Evolutionary conservation across 2,888 invertebrate genomes (phyloP), one percentile per base, ranked within the genome.

Genomic region (Mimachlamys varia): DNA sequence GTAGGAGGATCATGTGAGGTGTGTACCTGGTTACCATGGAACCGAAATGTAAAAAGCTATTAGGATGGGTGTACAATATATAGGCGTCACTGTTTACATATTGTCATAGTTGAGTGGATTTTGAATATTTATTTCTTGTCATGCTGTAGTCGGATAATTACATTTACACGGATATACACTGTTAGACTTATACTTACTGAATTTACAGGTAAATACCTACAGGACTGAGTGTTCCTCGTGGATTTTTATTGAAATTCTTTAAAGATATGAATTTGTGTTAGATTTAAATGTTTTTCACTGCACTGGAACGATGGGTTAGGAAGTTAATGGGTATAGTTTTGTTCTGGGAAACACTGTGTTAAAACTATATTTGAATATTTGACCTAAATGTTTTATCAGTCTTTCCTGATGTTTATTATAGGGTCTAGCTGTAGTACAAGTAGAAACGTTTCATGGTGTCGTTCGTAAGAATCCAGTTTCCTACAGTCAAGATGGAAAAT

Each of bases 251-350:
- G n/a, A n/a, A n/a, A n/a, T 76, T 76, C 62, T 27, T 0, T 27
- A 76, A 13, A 76, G 62, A 76, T 76, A 27, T 76, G 62, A 76
- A 76, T 76, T 76, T 76, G 27, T 27, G 62, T 76, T 76, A 76
- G 27, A 76, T 76, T 76, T 76, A 33, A 76, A 76, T 7, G 76
- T 76, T 10, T 76, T 33, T 76, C 10, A 27, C 27, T 15, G 33
- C 27, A 33, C 27, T 76, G 76, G 19, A 58, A 22, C 22, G 10
- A 3, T 58, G 19, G 7, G 58, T 76, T 15, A 33, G 27, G 76
- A 15, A 33, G 62, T 62, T 62, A 5, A 62, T 53, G 19, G 13
- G 15, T 15, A 53, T 53, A 53, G 13, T 33, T 76, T 27, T 76
- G 0, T 76, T 33, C 76, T 76, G 76, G 76, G 76, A 76, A 5